phyloP scores from a whole-genome alignment of 2,113 vertebrate genomes.

The Sander lucioperca region DNA sequence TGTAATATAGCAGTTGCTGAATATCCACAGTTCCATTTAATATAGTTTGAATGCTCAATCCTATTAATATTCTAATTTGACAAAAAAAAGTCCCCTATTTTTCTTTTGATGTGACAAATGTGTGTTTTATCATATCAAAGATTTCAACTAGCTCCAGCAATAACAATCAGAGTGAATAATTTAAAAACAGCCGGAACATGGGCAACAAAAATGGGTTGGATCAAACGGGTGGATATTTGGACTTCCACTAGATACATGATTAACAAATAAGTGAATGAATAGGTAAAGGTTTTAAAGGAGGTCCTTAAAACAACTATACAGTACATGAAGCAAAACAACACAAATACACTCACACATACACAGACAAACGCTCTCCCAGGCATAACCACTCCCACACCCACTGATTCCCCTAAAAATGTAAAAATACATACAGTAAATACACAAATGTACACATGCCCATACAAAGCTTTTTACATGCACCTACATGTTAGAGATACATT shows the following conservation, averaged over 20 bases:
- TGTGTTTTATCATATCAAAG: constrained; percentile 37
- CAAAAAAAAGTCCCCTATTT: neutral
- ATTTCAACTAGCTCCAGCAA: neutral
- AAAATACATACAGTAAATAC: no score
- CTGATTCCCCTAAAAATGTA: no score
- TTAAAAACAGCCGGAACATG: neutral
- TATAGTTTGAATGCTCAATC: neutral
- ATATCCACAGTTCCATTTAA: neutral
- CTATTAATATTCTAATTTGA: constrained; percentile 18
- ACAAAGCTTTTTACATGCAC: no score
- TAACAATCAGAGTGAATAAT: neutral
- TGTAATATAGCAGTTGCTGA: neutral
- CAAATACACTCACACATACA: no score
- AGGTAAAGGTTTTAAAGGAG: neutral
- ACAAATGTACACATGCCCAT: no score
- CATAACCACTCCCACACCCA: no score
- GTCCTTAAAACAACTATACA: no score
- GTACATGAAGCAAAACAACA: neutral
- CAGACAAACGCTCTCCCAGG: no score
- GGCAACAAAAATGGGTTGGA: neutral
- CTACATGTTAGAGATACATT: no score
- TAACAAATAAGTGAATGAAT: neutral
- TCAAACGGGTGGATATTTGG: constrained; percentile 17
- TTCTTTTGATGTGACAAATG: constrained; percentile 16
- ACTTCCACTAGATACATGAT: constrained; percentile 36